phyloP scores from a whole-genome alignment of 2,888 invertebrate genomes.

The Ophion slaviceki region DNA sequence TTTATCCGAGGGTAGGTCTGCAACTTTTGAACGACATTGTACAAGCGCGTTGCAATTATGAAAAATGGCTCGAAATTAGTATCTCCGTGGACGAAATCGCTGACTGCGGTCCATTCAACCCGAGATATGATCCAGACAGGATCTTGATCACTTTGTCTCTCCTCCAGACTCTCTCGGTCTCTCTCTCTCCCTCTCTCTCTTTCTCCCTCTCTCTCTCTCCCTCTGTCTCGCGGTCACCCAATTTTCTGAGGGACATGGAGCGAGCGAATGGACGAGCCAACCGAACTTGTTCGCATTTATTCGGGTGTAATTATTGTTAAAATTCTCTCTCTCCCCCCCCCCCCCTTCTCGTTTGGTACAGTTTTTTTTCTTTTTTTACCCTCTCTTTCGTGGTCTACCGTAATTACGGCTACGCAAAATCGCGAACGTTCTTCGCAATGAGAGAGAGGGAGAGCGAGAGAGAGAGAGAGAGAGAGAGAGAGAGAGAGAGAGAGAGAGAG shows the following conservation, averaged over 20 bases:
- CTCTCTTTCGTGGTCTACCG: slow-evolving; percentile 5
- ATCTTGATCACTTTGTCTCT: slow-evolving; percentile 35
- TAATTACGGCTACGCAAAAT: slow-evolving; percentile 19
- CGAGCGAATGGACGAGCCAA: slow-evolving; percentile 35
- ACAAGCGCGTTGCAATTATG: slow-evolving; percentile 48
- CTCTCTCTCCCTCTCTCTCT: neutral
- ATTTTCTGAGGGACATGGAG: slow-evolving; percentile 34
- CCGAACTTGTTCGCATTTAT: slow-evolving; percentile 8
- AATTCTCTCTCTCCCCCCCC: slow-evolving; percentile 14
- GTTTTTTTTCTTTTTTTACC: neutral
- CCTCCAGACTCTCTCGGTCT: neutral
- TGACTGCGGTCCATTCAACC: slow-evolving; percentile 34
- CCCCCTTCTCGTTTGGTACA: no score
- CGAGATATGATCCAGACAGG: neutral
- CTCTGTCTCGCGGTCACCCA: slow-evolving; percentile 15
- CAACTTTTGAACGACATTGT: no score
- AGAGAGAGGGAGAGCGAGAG: neutral
- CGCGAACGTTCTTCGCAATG: slow-evolving; percentile 15
- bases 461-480: neutral
- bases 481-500: neutral
- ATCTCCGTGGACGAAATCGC: slow-evolving; percentile 53
- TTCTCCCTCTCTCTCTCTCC: slow-evolving; percentile 1
- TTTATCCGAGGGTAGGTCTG: no score
- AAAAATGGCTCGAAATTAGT: slow-evolving; percentile 70
- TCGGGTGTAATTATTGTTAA: slow-evolving; percentile 48